These are phyloP conservation scores for Epizoanthus illoricatus DNA, from an alignment of 92 coral and sea anemone species.

Conservation along the genomic window DNA sequence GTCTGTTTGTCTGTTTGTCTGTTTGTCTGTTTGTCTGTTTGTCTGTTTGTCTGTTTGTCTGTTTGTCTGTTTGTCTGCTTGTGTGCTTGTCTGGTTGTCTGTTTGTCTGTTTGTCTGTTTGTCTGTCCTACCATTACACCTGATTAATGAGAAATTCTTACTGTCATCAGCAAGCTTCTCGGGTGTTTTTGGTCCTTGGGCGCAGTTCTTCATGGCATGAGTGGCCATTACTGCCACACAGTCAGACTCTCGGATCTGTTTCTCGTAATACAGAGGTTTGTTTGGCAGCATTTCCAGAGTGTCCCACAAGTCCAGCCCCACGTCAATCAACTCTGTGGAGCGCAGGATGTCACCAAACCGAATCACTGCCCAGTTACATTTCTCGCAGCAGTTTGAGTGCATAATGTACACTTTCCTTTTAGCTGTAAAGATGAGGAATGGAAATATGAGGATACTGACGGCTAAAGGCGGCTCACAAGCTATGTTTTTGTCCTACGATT, in stretches of 20 bases:
- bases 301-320: slow-evolving; percentile 64
- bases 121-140: too few relatives aligned
- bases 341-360: slow-evolving; percentile 65
- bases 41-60: too few relatives aligned
- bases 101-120: too few relatives aligned
- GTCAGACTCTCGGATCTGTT: slow-evolving; percentile 57
- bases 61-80: too few relatives aligned
- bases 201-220: slow-evolving; percentile 46
- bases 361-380: slow-evolving; percentile 70
- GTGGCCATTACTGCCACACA: slow-evolving; percentile 70
- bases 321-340: slow-evolving; percentile 67
- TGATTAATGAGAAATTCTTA: slow-evolving; percentile 6
- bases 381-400: slow-evolving; percentile 78
- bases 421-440: not conserved
- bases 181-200: not conserved
- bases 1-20: too few relatives aligned
- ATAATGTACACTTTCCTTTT: slow-evolving; percentile 62
- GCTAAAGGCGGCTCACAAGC: too few relatives aligned
- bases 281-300: slow-evolving; percentile 58
- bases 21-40: too few relatives aligned
- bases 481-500: too few relatives aligned
- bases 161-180: slow-evolving; percentile 44
- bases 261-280: slow-evolving; percentile 71
- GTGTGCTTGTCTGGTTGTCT: too few relatives aligned
- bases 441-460: too few relatives aligned